These are phyloP conservation scores for Drosophila arawakana DNA, from an alignment of 1,140 invertebrate species.

Conservation along the genomic window DNA sequence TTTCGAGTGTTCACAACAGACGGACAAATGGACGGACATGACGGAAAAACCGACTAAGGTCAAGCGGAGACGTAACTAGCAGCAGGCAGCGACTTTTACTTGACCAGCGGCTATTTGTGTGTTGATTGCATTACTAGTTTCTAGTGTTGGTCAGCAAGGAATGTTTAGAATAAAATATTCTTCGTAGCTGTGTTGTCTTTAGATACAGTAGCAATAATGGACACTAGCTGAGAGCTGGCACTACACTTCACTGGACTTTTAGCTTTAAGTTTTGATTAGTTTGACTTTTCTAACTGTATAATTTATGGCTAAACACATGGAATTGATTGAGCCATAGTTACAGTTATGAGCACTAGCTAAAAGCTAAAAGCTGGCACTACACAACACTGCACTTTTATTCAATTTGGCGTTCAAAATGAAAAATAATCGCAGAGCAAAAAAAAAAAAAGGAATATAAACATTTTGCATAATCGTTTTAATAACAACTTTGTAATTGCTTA, in stretches of 20 bases:
- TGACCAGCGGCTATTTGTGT: slow-evolving; percentile 30
- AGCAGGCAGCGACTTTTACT: slow-evolving; percentile 19
- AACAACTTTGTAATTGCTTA: slow-evolving; percentile 83
- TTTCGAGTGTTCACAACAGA: slow-evolving; percentile 6
- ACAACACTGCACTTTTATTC: slow-evolving; percentile 56
- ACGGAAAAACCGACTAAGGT: background rate
- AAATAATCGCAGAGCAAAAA: too few relatives aligned
- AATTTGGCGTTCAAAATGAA: slow-evolving; percentile 46
- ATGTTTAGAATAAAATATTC: background rate
- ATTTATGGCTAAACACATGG: background rate
- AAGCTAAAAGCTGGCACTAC: slow-evolving; percentile 18
- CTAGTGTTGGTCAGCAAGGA: background rate
- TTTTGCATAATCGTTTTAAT: slow-evolving; percentile 81
- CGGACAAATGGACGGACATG: background rate
- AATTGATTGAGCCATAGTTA: slow-evolving; percentile 50
- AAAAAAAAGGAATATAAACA: slow-evolving; percentile 16
- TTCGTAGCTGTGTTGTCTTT: background rate
- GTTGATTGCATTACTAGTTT: slow-evolving; percentile 23
- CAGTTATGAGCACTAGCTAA: background rate
- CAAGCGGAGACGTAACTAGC: background rate
- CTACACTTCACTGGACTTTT: too few relatives aligned
- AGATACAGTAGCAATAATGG: too few relatives aligned
- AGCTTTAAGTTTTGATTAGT: too few relatives aligned
- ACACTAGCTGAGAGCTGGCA: too few relatives aligned
- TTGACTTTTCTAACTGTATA: too few relatives aligned